These are phyloP conservation scores for Falcunculus frontatus DNA, from an alignment of 2,113 vertebrate species.

Conservation along the genomic window DNA sequence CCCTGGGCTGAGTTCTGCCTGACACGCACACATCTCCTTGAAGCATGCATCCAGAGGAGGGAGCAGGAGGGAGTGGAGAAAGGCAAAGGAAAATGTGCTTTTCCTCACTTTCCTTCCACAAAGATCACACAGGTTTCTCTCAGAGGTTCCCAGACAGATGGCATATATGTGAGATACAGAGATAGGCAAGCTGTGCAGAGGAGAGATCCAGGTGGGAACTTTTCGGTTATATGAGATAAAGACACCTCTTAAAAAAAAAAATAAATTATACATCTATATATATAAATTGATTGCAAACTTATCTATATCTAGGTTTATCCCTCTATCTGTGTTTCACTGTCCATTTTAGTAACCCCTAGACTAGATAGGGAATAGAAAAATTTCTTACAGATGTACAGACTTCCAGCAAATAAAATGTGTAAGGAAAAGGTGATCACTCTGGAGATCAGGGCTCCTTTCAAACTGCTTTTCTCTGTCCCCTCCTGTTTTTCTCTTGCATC, in stretches of 20 bases:
- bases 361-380: not conserved
- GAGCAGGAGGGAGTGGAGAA: not conserved
- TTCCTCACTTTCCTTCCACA: not conserved
- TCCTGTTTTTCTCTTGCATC: not conserved
- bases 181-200: not conserved
- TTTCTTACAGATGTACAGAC: not conserved
- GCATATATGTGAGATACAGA: not conserved
- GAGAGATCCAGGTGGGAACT: not conserved
- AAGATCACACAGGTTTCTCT: not conserved
- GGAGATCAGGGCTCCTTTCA: conserved; percentile 13
- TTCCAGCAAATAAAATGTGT: not conserved
- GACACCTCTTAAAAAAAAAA: not conserved
- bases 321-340: not conserved
- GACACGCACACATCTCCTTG: not conserved
- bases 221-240: not conserved
- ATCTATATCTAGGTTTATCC: not conserved
- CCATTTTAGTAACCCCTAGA: not conserved
- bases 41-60: not conserved
- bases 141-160: not conserved
- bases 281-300: not conserved
- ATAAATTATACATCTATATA: not conserved
- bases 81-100: not conserved
- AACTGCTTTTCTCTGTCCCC: not conserved
- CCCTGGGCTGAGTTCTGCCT: not conserved
- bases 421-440: not conserved